phyloP scores from a whole-genome alignment of 1,140 invertebrate species.

The Acromyrmex echinatior region DNA sequence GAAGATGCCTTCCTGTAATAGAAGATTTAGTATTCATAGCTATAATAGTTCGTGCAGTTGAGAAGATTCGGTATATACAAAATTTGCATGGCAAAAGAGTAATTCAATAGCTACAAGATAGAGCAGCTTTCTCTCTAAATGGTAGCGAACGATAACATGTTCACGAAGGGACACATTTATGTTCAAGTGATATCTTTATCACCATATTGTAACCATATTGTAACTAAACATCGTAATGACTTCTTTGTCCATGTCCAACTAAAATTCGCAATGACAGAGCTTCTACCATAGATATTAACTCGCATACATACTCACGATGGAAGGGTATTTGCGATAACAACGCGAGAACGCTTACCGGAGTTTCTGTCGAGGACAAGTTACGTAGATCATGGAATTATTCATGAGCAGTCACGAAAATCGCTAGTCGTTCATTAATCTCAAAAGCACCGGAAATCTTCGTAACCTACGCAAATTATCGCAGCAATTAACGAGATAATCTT shows the following conservation, averaged over 20 bases:
- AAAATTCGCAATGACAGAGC: conserved; percentile 50
- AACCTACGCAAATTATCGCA: conserved; percentile 44
- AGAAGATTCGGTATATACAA: neutral
- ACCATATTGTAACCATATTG: neutral
- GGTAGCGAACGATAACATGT: conserved; percentile 1
- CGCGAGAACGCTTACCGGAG: conserved; percentile 58
- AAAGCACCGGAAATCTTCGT: conserved; percentile 24
- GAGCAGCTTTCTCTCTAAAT: conserved; percentile 19
- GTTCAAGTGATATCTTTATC: conserved; percentile 44
- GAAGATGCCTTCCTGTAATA: neutral
- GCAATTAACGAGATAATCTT: conserved; percentile 44
- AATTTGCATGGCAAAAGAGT: conserved; percentile 17
- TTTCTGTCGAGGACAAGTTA: conserved; percentile 52
- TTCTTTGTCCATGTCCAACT: conserved; percentile 59
- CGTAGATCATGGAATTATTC: conserved; percentile 65
- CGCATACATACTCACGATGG: conserved; percentile 23
- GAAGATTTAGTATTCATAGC: conserved; percentile 11
- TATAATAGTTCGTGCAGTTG: neutral
- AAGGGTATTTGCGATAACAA: conserved; percentile 62
- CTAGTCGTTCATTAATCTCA: conserved; percentile 61
- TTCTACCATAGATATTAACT: conserved; percentile 54
- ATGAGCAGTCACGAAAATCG: conserved; percentile 67
- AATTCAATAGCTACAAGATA: conserved; percentile 32
- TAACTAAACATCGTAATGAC: conserved; percentile 27
- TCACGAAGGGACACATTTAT: conserved; percentile 31